phyloP scores from a whole-genome alignment of 1,140 invertebrate genomes.

The Dendroctonus ponderosae region DNA sequence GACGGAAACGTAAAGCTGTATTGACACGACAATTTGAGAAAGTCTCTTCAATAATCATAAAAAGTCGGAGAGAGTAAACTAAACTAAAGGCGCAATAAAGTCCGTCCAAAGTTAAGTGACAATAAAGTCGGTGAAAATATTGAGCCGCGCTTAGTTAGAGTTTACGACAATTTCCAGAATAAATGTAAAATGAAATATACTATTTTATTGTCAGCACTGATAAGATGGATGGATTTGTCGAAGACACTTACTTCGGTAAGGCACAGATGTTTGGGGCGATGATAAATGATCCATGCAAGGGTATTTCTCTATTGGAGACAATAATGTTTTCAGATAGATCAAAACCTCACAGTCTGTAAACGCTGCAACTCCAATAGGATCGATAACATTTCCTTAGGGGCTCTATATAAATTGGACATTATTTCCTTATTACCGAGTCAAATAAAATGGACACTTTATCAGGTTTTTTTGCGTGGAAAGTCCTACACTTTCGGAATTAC shows the following conservation, averaged over 20 bases:
- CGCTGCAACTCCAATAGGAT: too few species aligned
- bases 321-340: too few species aligned
- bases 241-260: background rate
- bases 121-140: slow-evolving; percentile 26
- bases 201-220: slow-evolving; percentile 10
- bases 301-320: too few species aligned
- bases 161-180: slow-evolving; percentile 21
- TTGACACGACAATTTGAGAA: slow-evolving; percentile 10
- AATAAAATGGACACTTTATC: too few species aligned
- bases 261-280: too few species aligned
- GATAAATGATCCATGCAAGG: too few species aligned
- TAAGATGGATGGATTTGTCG: slow-evolving; percentile 2
- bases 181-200: slow-evolving; percentile 16
- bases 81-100: slow-evolving; percentile 14
- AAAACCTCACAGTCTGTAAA: too few species aligned
- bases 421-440: too few species aligned
- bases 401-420: too few species aligned
- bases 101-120: slow-evolving; percentile 17
- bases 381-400: too few species aligned
- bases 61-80: background rate
- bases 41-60: slow-evolving; percentile 9
- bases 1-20: slow-evolving; percentile 6
- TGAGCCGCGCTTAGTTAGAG: slow-evolving; percentile 9
- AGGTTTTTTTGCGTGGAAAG: too few species aligned
- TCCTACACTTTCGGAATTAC: too few species aligned